Evolutionary conservation across 2,888 invertebrate species (phyloP).

Genomic region (Erannis defoliaria): DNA sequence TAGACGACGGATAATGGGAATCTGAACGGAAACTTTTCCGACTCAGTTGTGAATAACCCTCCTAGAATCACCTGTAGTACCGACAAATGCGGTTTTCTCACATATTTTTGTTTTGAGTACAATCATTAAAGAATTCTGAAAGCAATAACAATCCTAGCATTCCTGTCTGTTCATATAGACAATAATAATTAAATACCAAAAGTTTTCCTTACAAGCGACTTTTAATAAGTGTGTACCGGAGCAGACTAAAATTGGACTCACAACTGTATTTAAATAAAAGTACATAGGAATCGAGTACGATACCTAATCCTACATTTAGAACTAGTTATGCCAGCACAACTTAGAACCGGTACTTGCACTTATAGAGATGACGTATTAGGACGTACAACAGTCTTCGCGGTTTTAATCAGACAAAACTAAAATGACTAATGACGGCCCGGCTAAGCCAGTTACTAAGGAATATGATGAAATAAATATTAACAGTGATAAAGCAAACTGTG

Average conservation of each 20-base stretch:
- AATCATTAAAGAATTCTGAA: slow-evolving; percentile 1
- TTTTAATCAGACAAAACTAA: slow-evolving; percentile 8
- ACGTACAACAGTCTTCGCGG: slow-evolving; percentile 3
- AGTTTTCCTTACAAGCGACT: too few species aligned
- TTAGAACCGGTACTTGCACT: slow-evolving; percentile 20
- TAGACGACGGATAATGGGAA: too few species aligned
- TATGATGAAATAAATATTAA: neutral
- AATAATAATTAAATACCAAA: too few species aligned
- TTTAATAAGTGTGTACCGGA: neutral
- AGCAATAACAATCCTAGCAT: neutral
- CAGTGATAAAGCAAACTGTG: slow-evolving; percentile 4
- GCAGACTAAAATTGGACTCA: neutral
- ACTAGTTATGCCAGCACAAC: slow-evolving; percentile 16
- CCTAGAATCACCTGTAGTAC: too few species aligned
- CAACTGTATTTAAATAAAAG: slow-evolving; percentile 3
- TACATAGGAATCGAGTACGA: too few species aligned
- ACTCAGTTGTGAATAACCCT: too few species aligned
- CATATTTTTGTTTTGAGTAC: neutral
- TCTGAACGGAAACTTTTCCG: too few species aligned
- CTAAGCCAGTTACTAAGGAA: neutral
- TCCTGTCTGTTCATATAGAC: neutral
- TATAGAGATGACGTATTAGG: slow-evolving; percentile 6
- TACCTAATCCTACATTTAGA: slow-evolving; percentile 1
- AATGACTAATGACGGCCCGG: too few species aligned
- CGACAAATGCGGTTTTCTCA: neutral